Evolutionary conservation across 2,797 vertebrate genomes (phyloP), one percentile per base, ranked within the genome.

Genomic region (Telmatherina bonti): DNA sequence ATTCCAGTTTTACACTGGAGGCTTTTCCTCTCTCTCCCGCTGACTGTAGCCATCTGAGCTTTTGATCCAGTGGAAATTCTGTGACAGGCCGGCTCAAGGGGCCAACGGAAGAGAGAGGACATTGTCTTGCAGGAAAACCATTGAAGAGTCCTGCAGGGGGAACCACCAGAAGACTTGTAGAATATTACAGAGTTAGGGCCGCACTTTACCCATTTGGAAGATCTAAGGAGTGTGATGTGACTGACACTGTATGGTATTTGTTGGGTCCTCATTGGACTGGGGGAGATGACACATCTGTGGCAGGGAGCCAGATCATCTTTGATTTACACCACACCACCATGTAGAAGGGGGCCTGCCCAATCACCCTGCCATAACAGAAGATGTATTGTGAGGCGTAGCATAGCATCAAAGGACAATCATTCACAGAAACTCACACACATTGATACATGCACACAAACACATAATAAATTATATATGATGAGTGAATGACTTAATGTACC

Each of bases 311-410:
- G 89, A 88, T 89, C 64, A 73, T 58, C 74, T 76, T 79, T 90
- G 93, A 94, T 94, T 93, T 93, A 92, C 79, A 0, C 72, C 85
- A 69, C 58, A 67, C 77, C 54, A 52, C 80, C 71, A 58, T 77
- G 61, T 36, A 70, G 66, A 62, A 67, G n/a, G 61, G 43, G 74
- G 69, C 58, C 66, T 74, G 87, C 75, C 82, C 73, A 66, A 86
- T 86, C 76, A 81, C 54, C 79, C 85, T 66, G 82, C 80, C 85
- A 63, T 78, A 78, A 81, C 72, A 83, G 61, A 88, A 89, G 89
- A 92, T 89, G 70, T 88, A 89, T 86, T 82, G 87, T 82, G 63
- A 85, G 71, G 62, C 55, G 59, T 69, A 70, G 76, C 69, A 70
- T 73, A 57, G 76, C 81, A 90, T 91, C 84, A 90, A 87, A 91